phyloP scores from a whole-genome alignment of 2,888 invertebrate species.

The Ophion slaviceki region DNA sequence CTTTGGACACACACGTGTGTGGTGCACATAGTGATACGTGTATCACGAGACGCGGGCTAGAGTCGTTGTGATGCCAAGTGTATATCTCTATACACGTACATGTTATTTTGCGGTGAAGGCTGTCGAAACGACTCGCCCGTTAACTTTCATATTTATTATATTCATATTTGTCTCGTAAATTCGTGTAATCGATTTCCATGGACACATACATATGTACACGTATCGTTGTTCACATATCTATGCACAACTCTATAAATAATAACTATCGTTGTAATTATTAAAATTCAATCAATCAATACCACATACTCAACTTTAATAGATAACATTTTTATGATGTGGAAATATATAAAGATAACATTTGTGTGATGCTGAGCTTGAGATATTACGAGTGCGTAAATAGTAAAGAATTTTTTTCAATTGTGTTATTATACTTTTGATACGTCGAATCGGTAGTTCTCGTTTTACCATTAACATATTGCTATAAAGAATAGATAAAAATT shows the following conservation, averaged over 20 bases:
- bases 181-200: conserved; percentile 64
- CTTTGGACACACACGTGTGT: background rate
- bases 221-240: background rate
- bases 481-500: background rate
- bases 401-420: too few species aligned
- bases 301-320: background rate
- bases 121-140: conserved; percentile 44
- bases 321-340: conserved; percentile 4
- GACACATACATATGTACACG: conserved; percentile 29
- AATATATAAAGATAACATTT: background rate
- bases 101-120: background rate
- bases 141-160: conserved; percentile 68
- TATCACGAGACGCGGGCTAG: conserved; percentile 1
- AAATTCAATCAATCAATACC: background rate
- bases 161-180: conserved; percentile 71
- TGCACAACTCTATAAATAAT: background rate
- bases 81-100: background rate
- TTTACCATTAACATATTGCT: background rate
- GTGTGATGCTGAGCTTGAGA: background rate
- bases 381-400: background rate
- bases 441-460: background rate
- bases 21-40: background rate
- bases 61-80: background rate
- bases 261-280: background rate
- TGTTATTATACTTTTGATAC: too few species aligned